Evolutionary conservation across 2,797 vertebrate species (phyloP).

Genomic region (Ctenosaura bakeri): DNA sequence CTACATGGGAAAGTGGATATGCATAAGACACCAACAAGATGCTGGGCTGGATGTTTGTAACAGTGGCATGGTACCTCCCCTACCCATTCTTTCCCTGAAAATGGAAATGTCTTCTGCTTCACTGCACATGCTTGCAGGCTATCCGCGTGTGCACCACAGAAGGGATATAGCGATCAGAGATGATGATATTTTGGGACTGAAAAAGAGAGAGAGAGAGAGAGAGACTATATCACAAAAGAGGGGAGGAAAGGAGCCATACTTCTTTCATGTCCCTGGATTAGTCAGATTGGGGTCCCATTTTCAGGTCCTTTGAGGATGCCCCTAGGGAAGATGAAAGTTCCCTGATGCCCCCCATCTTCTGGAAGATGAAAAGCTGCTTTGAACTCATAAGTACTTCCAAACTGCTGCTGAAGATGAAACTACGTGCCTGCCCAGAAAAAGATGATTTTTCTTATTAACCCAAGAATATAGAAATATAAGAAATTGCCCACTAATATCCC

Average conservation of each 20-base stretch:
- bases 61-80: not conserved
- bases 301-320: slow-evolving; percentile 10
- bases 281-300: not conserved
- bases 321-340: not conserved
- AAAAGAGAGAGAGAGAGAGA: not conserved
- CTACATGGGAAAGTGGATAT: no score
- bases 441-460: not conserved
- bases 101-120: not conserved
- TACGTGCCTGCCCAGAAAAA: not conserved
- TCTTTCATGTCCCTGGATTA: slow-evolving; percentile 25
- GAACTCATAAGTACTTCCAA: not conserved
- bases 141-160: not conserved
- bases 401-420: not conserved
- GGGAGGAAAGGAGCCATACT: no score
- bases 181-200: not conserved
- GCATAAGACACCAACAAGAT: no score
- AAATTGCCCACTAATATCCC: not conserved
- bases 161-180: not conserved
- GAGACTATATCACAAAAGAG: not conserved
- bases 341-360: not conserved
- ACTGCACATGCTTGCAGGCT: not conserved
- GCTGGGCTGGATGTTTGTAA: no score
- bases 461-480: not conserved
- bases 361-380: slow-evolving; percentile 23
- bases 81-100: not conserved